Conservation (phyloP, 2,888 invertebrate species). For the Agrochola litura region DNA sequence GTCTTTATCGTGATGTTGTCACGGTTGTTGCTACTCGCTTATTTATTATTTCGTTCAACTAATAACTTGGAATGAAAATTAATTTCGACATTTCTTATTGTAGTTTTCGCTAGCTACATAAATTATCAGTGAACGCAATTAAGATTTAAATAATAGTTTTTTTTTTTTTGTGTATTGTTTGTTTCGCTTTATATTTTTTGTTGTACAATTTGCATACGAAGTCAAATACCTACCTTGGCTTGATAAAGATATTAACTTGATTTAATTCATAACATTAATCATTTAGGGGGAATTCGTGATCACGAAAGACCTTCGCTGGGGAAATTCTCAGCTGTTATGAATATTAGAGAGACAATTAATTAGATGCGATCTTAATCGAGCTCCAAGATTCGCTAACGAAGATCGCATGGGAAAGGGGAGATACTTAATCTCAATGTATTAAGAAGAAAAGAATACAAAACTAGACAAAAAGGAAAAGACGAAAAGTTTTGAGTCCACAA, state of each 20-base stretch:
- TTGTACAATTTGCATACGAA: slow-evolving; percentile 48
- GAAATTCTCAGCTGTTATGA: slow-evolving; percentile 41
- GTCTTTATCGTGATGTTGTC: slow-evolving; percentile 72
- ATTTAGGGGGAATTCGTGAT: slow-evolving; percentile 50
- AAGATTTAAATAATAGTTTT: slow-evolving; percentile 39
- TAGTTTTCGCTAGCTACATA: slow-evolving; percentile 23
- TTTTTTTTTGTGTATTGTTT: slow-evolving; percentile 15
- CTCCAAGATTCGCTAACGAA: not conserved
- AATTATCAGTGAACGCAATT: slow-evolving; percentile 27
- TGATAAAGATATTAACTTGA: slow-evolving; percentile 51
- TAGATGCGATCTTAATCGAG: slow-evolving; percentile 12
- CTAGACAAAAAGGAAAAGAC: not conserved
- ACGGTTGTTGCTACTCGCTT: slow-evolving; percentile 71
- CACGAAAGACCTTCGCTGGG: slow-evolving; percentile 21
- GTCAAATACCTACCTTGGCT: slow-evolving; percentile 31
- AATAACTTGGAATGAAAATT: slow-evolving; percentile 25
- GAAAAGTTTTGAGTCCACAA: not conserved
- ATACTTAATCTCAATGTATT: not conserved
- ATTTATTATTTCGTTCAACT: slow-evolving; percentile 59
- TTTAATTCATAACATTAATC: slow-evolving; percentile 55
- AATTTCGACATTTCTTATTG: slow-evolving; percentile 27
- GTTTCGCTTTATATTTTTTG: slow-evolving; percentile 10
- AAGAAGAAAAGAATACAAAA: not conserved
- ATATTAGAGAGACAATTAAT: slow-evolving; percentile 44
- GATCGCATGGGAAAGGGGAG: not conserved